phyloP scores from a whole-genome alignment of 2,888 invertebrate species.

The Cataglyphis cursor region DNA sequence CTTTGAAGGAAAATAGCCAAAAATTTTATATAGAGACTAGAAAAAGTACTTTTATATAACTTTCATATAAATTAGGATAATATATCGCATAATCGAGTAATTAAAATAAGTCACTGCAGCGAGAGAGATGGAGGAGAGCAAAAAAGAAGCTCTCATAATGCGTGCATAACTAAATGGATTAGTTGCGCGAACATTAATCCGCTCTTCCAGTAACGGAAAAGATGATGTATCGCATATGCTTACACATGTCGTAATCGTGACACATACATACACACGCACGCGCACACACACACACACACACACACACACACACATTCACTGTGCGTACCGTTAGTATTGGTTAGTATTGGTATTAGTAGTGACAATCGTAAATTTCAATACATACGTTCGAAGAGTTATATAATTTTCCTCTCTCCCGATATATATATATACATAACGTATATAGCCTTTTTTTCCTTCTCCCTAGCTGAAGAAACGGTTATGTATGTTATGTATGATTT shows the following conservation, averaged over 20 bases:
- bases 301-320: constrained; percentile 5
- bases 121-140: background rate
- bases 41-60: no score
- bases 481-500: constrained; percentile 85
- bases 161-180: constrained; percentile 63
- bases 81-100: background rate
- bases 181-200: constrained; percentile 70
- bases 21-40: no score
- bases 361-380: constrained; percentile 67
- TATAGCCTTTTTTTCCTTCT: constrained; percentile 50
- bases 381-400: constrained; percentile 48
- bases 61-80: no score
- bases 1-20: no score
- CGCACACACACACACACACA: no score
- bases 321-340: constrained; percentile 36
- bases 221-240: constrained; percentile 64
- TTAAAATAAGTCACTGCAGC: background rate
- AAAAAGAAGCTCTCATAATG: background rate
- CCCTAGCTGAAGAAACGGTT: constrained; percentile 63
- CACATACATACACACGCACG: no score
- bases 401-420: constrained; percentile 43
- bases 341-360: no score
- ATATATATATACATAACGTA: background rate
- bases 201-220: constrained; percentile 61
- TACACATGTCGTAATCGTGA: constrained; percentile 42